These are phyloP conservation scores for Neotoma lepida DNA, from an alignment of 2,113 vertebrate genomes.

Conservation along the genomic window DNA sequence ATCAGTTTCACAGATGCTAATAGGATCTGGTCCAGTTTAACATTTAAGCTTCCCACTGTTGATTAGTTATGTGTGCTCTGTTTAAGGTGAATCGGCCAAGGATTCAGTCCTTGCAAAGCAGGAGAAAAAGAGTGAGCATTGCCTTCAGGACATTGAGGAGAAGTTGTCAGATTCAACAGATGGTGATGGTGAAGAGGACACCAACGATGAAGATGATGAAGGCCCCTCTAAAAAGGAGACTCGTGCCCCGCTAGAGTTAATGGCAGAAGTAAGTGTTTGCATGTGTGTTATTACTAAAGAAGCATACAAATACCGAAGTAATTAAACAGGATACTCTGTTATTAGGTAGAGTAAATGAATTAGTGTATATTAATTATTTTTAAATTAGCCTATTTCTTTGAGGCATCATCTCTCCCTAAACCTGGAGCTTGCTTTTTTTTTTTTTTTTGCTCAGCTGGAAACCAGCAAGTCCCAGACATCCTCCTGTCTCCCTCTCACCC, in stretches of 20 bases:
- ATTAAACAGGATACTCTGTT: neutral
- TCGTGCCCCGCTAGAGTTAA: conserved; percentile 85
- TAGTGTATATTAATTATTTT: neutral
- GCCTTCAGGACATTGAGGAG: conserved; percentile 52
- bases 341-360: neutral
- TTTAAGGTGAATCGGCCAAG: conserved; percentile 73
- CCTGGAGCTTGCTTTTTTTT: neutral
- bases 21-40: conserved; percentile 14
- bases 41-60: neutral
- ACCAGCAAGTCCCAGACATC: neutral
- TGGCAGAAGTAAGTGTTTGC: conserved; percentile 84
- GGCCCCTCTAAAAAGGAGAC: conserved; percentile 43
- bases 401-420: neutral
- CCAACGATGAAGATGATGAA: conserved; percentile 67
- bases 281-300: conserved; percentile 14
- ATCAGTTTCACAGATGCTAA: neutral
- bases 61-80: conserved; percentile 49
- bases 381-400: neutral
- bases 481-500: neutral
- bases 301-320: conserved; percentile 32
- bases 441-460: neutral
- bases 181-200: conserved; percentile 64
- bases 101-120: conserved; percentile 54
- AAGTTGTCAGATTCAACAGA: conserved; percentile 67
- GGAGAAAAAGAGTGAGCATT: conserved; percentile 49